Evolutionary conservation across 2,113 vertebrate species (phyloP).

Genomic region (Oreocharis arfaki): DNA sequence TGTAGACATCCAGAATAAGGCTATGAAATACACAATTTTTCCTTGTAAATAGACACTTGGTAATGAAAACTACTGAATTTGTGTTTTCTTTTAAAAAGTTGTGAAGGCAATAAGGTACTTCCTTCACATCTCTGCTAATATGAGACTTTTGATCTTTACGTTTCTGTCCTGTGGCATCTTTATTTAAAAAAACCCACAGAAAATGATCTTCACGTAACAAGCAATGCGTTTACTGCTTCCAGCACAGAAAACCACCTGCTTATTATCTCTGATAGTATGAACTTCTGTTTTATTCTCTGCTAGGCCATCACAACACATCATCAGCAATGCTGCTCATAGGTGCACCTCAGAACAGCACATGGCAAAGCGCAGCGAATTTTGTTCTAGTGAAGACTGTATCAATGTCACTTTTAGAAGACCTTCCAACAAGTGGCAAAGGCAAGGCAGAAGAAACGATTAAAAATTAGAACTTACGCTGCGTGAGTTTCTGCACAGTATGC

Average conservation of each 20-base stretch:
- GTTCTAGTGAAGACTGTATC: not conserved
- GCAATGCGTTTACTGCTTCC: constrained; percentile 38
- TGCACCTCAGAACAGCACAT: not conserved
- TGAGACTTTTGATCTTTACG: not conserved
- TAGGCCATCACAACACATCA: not conserved
- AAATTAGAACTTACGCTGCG: not conserved
- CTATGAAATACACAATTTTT: not conserved
- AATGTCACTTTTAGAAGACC: not conserved
- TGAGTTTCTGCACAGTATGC: not conserved
- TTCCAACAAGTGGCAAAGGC: not conserved
- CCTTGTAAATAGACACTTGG: not conserved
- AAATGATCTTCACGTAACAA: not conserved
- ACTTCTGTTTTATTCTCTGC: not conserved
- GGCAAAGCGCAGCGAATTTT: not conserved
- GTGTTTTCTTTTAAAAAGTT: not conserved
- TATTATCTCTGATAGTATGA: constrained; percentile 15
- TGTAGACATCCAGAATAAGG: not conserved
- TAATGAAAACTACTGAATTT: not conserved
- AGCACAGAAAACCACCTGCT: constrained; percentile 9
- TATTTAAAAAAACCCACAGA: not conserved
- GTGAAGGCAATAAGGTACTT: constrained; percentile 23
- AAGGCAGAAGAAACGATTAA: not conserved
- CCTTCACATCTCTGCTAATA: constrained; percentile 20
- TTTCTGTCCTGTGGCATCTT: constrained; percentile 36
- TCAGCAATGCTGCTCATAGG: not conserved